phyloP scores from a whole-genome alignment of 2,113 vertebrate species.

The Tachuris rubrigastra region DNA sequence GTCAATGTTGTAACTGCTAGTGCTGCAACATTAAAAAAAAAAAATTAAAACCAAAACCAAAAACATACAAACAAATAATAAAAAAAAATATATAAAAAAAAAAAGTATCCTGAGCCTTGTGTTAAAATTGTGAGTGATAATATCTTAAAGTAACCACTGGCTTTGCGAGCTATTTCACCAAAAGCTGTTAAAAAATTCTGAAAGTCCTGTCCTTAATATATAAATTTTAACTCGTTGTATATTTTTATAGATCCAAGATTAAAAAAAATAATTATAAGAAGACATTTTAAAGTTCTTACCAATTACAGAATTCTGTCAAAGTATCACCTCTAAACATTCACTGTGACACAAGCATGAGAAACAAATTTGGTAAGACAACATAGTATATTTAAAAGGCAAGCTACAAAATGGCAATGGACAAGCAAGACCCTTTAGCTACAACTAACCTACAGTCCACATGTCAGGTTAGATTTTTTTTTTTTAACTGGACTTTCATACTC shows the following conservation, averaged over 20 bases:
- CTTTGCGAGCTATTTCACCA: not conserved
- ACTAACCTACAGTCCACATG: not conserved
- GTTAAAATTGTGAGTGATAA: not conserved
- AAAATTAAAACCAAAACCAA: not conserved
- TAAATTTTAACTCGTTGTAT: not conserved
- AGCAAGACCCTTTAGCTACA: conserved; percentile 6
- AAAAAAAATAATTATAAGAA: not conserved
- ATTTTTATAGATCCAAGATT: not conserved
- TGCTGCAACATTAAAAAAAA: not conserved
- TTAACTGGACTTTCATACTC: not conserved
- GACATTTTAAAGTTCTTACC: not conserved
- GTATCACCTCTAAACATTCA: not conserved
- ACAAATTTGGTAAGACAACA: conserved; percentile 14
- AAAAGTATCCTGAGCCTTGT: not conserved
- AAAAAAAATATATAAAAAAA: not conserved
- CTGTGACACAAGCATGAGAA: not conserved
- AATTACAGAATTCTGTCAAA: not conserved
- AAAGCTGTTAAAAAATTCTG: not conserved
- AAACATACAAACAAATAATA: not conserved
- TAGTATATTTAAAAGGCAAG: not conserved
- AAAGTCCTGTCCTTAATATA: not conserved
- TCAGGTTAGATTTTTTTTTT: conserved; percentile 4
- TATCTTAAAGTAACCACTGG: not conserved
- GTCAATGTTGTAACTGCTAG: not conserved
- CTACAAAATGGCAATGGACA: conserved; percentile 19